Evolutionary conservation across 2,113 vertebrate species (phyloP), one percentile per base, ranked within the genome.

Genomic region (Hippocampus zosterae): DNA sequence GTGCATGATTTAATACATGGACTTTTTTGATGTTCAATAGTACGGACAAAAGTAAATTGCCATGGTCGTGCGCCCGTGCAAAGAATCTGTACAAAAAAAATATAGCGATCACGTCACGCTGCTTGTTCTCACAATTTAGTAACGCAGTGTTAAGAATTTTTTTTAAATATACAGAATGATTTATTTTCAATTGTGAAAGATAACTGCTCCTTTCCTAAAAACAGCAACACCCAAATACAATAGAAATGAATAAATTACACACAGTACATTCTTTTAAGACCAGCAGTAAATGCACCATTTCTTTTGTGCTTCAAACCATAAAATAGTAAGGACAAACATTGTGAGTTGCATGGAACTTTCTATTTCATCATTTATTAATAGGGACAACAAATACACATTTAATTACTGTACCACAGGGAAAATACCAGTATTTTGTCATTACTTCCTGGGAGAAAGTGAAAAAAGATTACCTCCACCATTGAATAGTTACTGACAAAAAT

Each of bases 241-340:
- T 9, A 59, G 33, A 70, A 72, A 84, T 75, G 76, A 37, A 37
- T 37, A 37, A 78, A 74, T 79, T 67, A 78, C 27, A 6, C 70
- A 57, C n/a, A 37, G 70, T 2, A 5, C 11, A 25, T 65, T 65
- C n/a, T 44, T 23, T 46, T 25, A 8, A 23, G 15, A 13, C 10
- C 21, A 46, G 52, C 25, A 67, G 13, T n/a, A n/a, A 63, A 44
- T 68, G 12, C 23, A 50, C 33, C 42, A 37, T 57, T 66, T 41
- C 44, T 66, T 46, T 57, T 57, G 25, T 27, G n/a, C 25, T 12
- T 15, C 15, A 57, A 55, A 11, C 2, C 9, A 55, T 23, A 55
- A 53, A 55, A 55, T 55, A 55, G n/a, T 19, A 23, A 55, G n/a
- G 52, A n/a, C 52, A 55, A 15, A 29, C 50, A 19, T 1, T 42